These are phyloP conservation scores for Coregonus sp. DNA, from an alignment of 2,797 vertebrate species.

Conservation along the genomic window DNA sequence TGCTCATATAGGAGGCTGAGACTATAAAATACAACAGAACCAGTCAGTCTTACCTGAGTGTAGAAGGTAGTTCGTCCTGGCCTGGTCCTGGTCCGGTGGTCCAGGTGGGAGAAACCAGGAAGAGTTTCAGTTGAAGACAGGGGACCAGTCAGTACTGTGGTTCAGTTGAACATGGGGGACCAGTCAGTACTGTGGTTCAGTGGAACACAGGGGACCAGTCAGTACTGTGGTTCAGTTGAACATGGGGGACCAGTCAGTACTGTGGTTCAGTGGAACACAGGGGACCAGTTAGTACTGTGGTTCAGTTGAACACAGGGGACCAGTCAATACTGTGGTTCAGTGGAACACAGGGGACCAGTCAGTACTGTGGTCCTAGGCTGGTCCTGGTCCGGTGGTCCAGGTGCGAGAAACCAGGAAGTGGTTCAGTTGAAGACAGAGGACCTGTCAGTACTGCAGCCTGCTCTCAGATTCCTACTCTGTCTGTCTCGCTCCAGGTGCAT, in stretches of 20 bases:
- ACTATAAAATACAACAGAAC: not conserved
- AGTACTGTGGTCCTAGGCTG: constrained; percentile 14
- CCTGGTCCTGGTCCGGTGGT: not conserved
- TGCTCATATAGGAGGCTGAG: not conserved
- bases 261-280: too few species aligned
- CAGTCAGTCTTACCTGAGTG: constrained; percentile 15
- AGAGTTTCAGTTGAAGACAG: too few species aligned
- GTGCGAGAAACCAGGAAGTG: too few species aligned
- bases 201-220: too few species aligned
- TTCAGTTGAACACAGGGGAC: too few species aligned
- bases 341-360: constrained; percentile 14
- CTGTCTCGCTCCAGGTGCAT: constrained; percentile 36
- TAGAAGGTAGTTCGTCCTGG: constrained; percentile 11
- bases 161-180: too few species aligned
- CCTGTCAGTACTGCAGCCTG: constrained; percentile 25
- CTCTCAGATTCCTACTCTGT: constrained; percentile 33
- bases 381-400: too few species aligned
- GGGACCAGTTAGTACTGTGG: too few species aligned
- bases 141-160: too few species aligned
- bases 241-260: too few species aligned
- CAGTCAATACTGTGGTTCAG: constrained; percentile 18
- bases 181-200: too few species aligned
- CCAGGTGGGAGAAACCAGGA: constrained; percentile 10
- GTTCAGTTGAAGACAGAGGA: constrained; percentile 26
- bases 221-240: too few species aligned